Conservation (phyloP, 2,797 vertebrate genomes). For the Mus caroli region DNA sequence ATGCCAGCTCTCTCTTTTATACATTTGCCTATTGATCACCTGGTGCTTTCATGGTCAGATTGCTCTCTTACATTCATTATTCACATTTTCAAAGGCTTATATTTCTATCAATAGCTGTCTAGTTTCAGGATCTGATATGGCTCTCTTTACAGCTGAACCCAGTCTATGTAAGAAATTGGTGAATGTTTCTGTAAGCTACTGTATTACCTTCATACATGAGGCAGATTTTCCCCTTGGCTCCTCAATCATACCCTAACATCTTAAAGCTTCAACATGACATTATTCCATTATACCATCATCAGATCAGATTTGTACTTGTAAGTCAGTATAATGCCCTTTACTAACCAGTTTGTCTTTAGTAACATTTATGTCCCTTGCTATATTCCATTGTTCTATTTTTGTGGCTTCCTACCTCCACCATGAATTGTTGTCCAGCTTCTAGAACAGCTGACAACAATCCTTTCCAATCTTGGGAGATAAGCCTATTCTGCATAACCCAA, state of each 20-base stretch:
- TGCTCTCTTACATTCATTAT: too few species aligned
- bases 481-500: neutral
- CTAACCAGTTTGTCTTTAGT: neutral
- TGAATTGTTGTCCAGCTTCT: neutral
- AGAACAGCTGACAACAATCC: neutral
- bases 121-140: neutral
- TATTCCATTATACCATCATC: neutral
- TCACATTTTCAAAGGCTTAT: neutral
- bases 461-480: neutral
- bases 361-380: neutral
- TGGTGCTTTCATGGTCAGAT: neutral
- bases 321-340: neutral
- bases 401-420: neutral
- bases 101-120: neutral
- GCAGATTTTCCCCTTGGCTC: neutral
- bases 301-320: neutral
- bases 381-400: neutral
- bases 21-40: neutral
- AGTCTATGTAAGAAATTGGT: neutral
- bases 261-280: neutral
- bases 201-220: neutral
- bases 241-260: neutral
- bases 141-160: neutral
- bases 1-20: neutral
- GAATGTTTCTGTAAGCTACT: neutral